Evolutionary conservation across 2,113 vertebrate genomes (phyloP).

Genomic region (Diphyllodes magnificus): DNA sequence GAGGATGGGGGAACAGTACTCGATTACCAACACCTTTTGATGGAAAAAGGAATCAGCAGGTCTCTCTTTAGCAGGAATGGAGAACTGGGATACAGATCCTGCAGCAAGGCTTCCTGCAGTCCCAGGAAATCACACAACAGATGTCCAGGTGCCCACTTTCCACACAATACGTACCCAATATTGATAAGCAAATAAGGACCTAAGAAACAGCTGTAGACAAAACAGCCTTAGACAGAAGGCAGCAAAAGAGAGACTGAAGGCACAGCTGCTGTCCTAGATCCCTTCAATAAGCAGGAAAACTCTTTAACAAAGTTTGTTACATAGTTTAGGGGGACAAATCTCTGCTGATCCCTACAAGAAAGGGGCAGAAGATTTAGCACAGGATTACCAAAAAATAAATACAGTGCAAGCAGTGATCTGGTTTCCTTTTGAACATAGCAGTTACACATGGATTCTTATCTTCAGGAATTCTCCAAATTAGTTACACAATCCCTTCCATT

Average conservation of each 20-base stretch:
- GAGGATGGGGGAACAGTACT: background rate
- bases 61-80: background rate
- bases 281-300: background rate
- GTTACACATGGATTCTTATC: slow-evolving; percentile 34
- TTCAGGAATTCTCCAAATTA: slow-evolving; percentile 33
- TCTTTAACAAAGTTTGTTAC: background rate
- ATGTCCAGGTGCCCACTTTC: background rate
- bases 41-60: background rate
- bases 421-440: slow-evolving; percentile 43
- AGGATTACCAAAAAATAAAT: slow-evolving; percentile 47
- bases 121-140: background rate
- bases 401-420: background rate
- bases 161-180: background rate
- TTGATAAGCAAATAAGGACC: background rate
- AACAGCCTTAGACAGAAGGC: background rate
- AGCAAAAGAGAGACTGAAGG: background rate
- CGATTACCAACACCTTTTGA: background rate
- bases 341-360: slow-evolving; percentile 7
- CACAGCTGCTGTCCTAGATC: background rate
- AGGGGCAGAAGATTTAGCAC: background rate
- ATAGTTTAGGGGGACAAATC: background rate
- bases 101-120: background rate
- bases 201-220: background rate
- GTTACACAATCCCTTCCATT: background rate
- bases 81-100: background rate